These are phyloP conservation scores for Eupeodes corollae DNA, from an alignment of 1,140 invertebrate species.

Conservation along the genomic window DNA sequence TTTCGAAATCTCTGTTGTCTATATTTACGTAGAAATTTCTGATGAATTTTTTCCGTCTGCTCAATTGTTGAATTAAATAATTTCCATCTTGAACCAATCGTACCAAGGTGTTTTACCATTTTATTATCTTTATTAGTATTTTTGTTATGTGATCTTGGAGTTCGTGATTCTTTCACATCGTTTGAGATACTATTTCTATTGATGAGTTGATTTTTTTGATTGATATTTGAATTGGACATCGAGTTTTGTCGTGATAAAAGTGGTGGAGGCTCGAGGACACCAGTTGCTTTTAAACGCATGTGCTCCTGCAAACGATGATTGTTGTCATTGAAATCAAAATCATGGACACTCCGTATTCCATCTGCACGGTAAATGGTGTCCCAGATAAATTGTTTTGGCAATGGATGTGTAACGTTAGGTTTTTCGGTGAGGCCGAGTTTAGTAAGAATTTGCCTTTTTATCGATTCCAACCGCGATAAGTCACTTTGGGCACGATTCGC, in stretches of 20 bases:
- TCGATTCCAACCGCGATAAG: slow-evolving; percentile 55
- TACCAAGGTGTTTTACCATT: no score
- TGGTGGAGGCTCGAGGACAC: no score
- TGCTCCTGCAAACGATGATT: no score
- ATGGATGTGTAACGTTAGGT: slow-evolving; percentile 56
- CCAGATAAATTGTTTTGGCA: slow-evolving; percentile 54
- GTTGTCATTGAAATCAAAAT: slow-evolving; percentile 4
- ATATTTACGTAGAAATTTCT: no score
- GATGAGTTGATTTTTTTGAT: no score
- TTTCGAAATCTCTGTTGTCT: slow-evolving; percentile 1
- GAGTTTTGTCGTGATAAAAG: no score
- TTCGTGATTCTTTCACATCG: background rate
- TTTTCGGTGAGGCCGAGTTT: slow-evolving; percentile 56
- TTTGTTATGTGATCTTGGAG: background rate
- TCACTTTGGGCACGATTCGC: slow-evolving; percentile 35
- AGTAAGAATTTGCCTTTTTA: slow-evolving; percentile 62
- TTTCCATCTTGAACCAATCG: no score
- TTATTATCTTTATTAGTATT: background rate
- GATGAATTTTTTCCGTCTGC: background rate
- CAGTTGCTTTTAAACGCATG: no score
- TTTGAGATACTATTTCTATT: no score
- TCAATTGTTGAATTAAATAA: background rate
- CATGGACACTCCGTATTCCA: slow-evolving; percentile 11
- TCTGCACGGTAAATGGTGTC: slow-evolving; percentile 55
- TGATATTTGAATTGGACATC: no score